Evolutionary conservation across 92 coral and sea anemone species (phyloP).

Genomic region (Porites lobata): DNA sequence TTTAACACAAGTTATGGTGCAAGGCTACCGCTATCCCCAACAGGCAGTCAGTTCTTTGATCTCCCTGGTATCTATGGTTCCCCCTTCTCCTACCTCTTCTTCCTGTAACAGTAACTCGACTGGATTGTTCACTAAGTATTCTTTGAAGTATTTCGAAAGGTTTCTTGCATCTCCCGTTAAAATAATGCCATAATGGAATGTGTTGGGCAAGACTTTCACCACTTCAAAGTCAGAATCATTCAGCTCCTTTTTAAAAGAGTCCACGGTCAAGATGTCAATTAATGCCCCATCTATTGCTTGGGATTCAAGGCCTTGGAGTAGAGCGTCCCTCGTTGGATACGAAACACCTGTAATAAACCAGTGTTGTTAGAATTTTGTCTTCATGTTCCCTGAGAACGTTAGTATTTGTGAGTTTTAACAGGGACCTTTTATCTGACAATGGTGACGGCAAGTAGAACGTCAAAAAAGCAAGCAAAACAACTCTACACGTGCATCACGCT

Average conservation of each 20-base stretch:
- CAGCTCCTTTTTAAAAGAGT: constrained; percentile 28
- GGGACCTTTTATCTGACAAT: no score
- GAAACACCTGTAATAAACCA: neutral
- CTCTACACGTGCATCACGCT: no score
- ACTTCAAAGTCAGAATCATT: constrained; percentile 20
- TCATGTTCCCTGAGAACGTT: neutral
- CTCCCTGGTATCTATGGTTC: no score
- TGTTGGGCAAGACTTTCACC: constrained; percentile 19
- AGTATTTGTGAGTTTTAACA: no score
- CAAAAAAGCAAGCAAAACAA: no score
- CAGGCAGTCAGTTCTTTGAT: no score
- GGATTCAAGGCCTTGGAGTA: constrained; percentile 17
- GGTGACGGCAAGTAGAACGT: no score
- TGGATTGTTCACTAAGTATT: neutral
- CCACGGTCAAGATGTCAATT: constrained; percentile 16
- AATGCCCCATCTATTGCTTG: constrained; percentile 34
- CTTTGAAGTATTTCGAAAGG: neutral
- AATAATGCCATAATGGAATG: constrained; percentile 28
- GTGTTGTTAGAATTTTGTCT: no score
- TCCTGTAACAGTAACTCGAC: neutral
- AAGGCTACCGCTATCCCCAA: no score
- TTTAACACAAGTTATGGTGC: no score
- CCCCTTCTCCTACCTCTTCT: neutral
- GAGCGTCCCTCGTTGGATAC: constrained; percentile 7
- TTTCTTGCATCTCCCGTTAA: constrained; percentile 32